Conservation (phyloP, 2,113 vertebrate genomes). For the Lates calcarifer region DNA sequence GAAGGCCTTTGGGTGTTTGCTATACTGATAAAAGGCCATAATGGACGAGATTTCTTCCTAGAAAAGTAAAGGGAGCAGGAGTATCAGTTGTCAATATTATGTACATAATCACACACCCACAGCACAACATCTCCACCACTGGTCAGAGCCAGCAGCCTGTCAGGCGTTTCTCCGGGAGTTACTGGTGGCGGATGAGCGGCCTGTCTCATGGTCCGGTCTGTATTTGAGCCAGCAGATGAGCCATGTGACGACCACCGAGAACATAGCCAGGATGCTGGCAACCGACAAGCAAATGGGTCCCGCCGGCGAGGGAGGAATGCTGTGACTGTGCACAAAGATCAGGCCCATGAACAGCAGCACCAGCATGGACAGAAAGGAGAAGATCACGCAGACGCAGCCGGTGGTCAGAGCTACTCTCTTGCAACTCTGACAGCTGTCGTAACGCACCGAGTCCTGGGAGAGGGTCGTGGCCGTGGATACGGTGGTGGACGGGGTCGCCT, state of each 20-base stretch:
- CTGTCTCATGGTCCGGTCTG: conserved; percentile 88
- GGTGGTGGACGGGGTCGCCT: conserved; percentile 80
- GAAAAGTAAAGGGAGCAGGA: conserved; percentile 74
- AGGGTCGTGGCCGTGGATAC: conserved; percentile 89
- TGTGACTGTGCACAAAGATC: conserved; percentile 94
- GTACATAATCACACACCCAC: conserved; percentile 53
- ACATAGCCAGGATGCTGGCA: conserved; percentile 93
- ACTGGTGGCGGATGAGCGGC: conserved; percentile 76
- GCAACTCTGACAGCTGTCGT: conserved; percentile 92
- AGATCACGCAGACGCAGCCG: conserved; percentile 94
- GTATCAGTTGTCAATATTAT: conserved; percentile 51
- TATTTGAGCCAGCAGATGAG: conserved; percentile 95
- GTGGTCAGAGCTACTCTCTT: conserved; percentile 92
- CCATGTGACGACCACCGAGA: conserved; percentile 94
- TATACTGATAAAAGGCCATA: conserved; percentile 75
- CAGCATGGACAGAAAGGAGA: conserved; percentile 95
- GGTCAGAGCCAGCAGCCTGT: conserved; percentile 39
- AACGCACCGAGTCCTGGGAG: conserved; percentile 86
- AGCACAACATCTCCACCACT: conserved; percentile 23
- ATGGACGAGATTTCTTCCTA: conserved; percentile 58
- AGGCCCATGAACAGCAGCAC: conserved; percentile 94
- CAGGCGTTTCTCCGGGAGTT: conserved; percentile 85
- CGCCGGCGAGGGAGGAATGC: conserved; percentile 89
- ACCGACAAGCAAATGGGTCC: conserved; percentile 93
- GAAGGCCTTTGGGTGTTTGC: conserved; percentile 80